Evolutionary conservation across 1,140 invertebrate species (phyloP).

Genomic region (Macrotrachela quadricornifera): DNA sequence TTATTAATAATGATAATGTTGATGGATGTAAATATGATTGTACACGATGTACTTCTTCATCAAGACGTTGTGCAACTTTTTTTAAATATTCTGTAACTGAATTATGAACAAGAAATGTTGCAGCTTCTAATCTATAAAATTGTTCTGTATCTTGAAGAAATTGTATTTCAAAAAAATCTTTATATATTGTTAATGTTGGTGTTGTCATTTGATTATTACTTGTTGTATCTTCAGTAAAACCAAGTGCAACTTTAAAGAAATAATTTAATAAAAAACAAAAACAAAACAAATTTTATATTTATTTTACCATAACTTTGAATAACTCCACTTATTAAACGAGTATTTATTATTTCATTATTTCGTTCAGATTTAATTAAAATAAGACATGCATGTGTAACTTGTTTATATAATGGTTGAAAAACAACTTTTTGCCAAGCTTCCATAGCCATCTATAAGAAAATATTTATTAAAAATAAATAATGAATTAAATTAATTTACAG

Average conservation of each 20-base stretch:
- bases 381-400: constrained; percentile 83
- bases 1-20: constrained; percentile 35
- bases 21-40: constrained; percentile 83
- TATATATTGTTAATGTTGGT: constrained; percentile 73
- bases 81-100: constrained; percentile 97
- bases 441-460: constrained; percentile 49
- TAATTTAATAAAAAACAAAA: background rate
- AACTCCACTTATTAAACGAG: constrained; percentile 73
- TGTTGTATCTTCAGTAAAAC: constrained; percentile 67
- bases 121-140: constrained; percentile 80
- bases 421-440: constrained; percentile 92
- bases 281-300: background rate
- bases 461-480: background rate
- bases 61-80: constrained; percentile 69
- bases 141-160: constrained; percentile 85
- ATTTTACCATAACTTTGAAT: constrained; percentile 48
- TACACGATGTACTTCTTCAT: constrained; percentile 74
- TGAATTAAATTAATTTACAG: constrained; percentile 18
- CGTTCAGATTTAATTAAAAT: constrained; percentile 85
- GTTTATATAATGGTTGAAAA: constrained; percentile 73
- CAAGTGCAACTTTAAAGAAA: constrained; percentile 35
- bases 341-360: constrained; percentile 87
- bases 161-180: constrained; percentile 76
- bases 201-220: constrained; percentile 31
- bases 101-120: constrained; percentile 77